These are phyloP conservation scores for Halocaridina rubra DNA, from an alignment of 2,888 invertebrate species.

Conservation along the genomic window DNA sequence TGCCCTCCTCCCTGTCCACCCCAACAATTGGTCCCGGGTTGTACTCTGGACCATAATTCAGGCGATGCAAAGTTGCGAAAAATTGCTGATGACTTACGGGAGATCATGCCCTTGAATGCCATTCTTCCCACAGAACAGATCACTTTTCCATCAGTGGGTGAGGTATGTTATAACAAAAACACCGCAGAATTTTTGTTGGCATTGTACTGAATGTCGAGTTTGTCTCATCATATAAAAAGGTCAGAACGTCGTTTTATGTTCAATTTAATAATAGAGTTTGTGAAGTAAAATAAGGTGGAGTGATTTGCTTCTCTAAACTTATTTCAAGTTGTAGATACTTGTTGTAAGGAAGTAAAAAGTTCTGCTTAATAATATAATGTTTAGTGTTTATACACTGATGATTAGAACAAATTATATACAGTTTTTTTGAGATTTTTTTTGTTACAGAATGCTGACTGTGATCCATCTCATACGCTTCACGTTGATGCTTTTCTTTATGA, in stretches of 20 bases:
- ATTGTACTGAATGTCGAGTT: no score
- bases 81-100: slow-evolving; percentile 66
- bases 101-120: slow-evolving; percentile 65
- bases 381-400: no score
- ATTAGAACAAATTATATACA: background rate
- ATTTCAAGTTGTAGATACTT: no score
- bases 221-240: no score
- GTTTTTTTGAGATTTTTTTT: background rate
- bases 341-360: no score
- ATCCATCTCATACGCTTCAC: slow-evolving; percentile 73
- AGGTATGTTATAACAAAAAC: no score
- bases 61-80: slow-evolving; percentile 61
- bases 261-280: no score
- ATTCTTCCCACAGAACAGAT: slow-evolving; percentile 66
- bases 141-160: slow-evolving; percentile 64
- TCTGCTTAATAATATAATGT: no score
- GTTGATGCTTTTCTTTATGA: slow-evolving; percentile 80
- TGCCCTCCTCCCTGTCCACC: slow-evolving; percentile 36
- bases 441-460: slow-evolving; percentile 64
- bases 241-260: no score
- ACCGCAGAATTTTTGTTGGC: no score
- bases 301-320: no score
- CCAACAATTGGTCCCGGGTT: slow-evolving; percentile 7
- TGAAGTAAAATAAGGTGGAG: no score
- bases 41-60: slow-evolving; percentile 45